phyloP scores from a whole-genome alignment of 2,888 invertebrate genomes.

The Drosophila formosana region DNA sequence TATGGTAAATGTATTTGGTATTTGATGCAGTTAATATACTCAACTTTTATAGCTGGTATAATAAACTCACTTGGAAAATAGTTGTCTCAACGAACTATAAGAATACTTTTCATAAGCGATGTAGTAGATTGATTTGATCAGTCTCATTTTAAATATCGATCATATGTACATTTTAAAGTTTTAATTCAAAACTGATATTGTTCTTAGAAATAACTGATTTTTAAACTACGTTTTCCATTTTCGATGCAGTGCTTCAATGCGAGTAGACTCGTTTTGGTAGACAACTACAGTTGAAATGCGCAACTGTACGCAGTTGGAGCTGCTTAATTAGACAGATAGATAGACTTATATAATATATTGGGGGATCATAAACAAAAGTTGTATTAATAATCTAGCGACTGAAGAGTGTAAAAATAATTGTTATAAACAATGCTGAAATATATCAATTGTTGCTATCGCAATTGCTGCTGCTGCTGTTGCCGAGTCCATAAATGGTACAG shows the following conservation, averaged over 20 bases:
- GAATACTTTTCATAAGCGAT: too few species aligned
- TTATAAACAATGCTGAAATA: constrained; percentile 6
- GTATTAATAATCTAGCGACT: constrained; percentile 1
- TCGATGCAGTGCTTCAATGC: neutral
- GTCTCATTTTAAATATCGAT: too few species aligned
- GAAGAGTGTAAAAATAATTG: constrained; percentile 5
- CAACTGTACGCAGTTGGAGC: neutral
- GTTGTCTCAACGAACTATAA: too few species aligned
- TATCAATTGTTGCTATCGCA: constrained; percentile 5
- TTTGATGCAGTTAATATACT: too few species aligned
- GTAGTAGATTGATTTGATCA: too few species aligned
- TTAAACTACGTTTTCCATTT: neutral
- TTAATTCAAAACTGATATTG: too few species aligned
- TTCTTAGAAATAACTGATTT: too few species aligned
- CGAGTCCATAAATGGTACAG: constrained; percentile 5
- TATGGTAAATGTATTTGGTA: too few species aligned
- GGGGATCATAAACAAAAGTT: constrained; percentile 2
- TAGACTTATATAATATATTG: neutral
- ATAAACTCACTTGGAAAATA: too few species aligned
- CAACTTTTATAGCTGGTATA: too few species aligned
- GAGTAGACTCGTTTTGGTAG: neutral
- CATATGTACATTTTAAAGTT: too few species aligned
- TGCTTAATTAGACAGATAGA: neutral
- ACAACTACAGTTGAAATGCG: neutral
- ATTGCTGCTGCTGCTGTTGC: constrained; percentile 14